These are phyloP conservation scores for Drosophila sucinea DNA, from an alignment of 1,140 invertebrate species.

Conservation along the genomic window DNA sequence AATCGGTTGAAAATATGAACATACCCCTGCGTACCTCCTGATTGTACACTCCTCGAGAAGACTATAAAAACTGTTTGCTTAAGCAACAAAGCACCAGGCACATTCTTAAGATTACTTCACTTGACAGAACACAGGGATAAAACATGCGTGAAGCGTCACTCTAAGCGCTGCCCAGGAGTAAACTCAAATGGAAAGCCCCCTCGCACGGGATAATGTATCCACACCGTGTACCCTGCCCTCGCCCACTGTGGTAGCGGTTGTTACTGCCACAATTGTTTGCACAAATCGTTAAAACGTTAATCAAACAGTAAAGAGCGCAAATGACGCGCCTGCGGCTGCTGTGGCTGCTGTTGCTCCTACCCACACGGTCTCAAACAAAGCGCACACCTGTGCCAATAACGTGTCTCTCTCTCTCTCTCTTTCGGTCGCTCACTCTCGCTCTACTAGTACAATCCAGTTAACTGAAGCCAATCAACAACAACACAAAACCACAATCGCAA, in stretches of 20 bases:
- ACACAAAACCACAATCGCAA: conserved; percentile 22
- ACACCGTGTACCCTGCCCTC: conserved; percentile 10
- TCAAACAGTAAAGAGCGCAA: conserved; percentile 76
- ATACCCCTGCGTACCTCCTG: background rate
- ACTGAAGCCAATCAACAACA: conserved; percentile 52
- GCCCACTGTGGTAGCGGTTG: conserved; percentile 26
- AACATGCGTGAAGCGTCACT: background rate
- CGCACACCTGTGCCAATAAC: conserved; percentile 32
- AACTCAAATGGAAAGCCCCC: conserved; percentile 43
- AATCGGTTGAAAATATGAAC: too few species aligned
- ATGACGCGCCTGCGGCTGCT: conserved; percentile 52
- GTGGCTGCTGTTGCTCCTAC: background rate
- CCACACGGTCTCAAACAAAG: conserved; percentile 47
- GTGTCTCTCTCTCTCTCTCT: background rate
- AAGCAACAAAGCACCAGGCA: background rate
- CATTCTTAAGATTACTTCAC: conserved; percentile 15
- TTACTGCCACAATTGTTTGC: conserved; percentile 72
- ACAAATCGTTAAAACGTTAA: conserved; percentile 78
- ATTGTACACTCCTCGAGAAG: background rate
- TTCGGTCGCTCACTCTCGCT: conserved; percentile 16
- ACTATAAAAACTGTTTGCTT: conserved; percentile 10
- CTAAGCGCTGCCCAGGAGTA: conserved; percentile 20
- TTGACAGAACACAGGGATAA: background rate
- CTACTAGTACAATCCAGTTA: conserved; percentile 41
- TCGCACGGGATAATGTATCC: conserved; percentile 10